Conservation (phyloP, 2,888 invertebrate genomes). For the Drosophila bunnanda region DNA sequence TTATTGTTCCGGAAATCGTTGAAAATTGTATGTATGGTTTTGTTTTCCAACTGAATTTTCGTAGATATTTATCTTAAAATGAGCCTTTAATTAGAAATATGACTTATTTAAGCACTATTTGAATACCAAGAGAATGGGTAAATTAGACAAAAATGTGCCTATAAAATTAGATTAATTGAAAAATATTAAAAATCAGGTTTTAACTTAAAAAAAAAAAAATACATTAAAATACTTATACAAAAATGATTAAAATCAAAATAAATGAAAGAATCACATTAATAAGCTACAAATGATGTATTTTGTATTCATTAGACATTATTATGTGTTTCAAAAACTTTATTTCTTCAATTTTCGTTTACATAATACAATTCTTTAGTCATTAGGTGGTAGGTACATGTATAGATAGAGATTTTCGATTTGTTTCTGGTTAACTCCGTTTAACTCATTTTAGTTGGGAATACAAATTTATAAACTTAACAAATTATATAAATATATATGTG, state of each 20-base stretch:
- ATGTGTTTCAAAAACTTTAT: constrained; percentile 68
- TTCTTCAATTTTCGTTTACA: constrained; percentile 58
- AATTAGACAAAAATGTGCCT: neutral
- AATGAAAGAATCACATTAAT: neutral
- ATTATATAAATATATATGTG: constrained; percentile 47
- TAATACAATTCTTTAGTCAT: constrained; percentile 57
- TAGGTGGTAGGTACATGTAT: constrained; percentile 56
- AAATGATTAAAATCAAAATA: neutral
- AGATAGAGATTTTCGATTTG: constrained; percentile 55
- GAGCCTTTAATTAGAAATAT: neutral
- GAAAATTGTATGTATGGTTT: neutral
- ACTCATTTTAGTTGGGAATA: constrained; percentile 55
- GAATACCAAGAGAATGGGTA: neutral
- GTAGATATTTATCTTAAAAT: neutral
- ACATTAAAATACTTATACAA: neutral
- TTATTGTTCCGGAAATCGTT: neutral
- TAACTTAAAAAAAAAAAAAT: neutral
- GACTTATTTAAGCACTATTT: neutral
- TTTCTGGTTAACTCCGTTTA: constrained; percentile 35
- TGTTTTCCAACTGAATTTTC: neutral
- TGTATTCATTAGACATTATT: neutral
- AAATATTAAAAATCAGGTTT: neutral
- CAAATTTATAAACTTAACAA: constrained; percentile 67
- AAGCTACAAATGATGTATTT: neutral
- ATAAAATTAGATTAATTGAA: neutral